A percentile compares a stretch with the other conserved stretches of the same genome.
Evolutionary conservation across 2,888 invertebrate species (phyloP).

Genomic region (Sycophila texana): DNA sequence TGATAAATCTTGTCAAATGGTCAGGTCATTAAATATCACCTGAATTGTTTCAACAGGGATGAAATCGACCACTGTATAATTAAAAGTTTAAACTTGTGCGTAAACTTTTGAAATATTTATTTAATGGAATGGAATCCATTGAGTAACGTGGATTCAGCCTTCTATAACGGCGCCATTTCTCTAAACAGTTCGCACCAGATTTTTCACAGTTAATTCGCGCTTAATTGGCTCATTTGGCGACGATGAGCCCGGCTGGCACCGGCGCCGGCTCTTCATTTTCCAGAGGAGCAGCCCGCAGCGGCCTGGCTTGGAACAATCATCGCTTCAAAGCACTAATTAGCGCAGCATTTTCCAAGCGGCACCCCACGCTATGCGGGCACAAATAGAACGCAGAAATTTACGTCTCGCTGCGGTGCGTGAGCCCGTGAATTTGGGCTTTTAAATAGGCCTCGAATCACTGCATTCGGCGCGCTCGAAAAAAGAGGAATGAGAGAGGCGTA

Average conservation of each 20-base stretch:
- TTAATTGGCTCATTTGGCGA: constrained; percentile 42
- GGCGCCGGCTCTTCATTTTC: background rate
- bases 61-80: background rate
- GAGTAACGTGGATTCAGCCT: background rate
- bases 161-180: background rate
- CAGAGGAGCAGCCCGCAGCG: constrained; percentile 33
- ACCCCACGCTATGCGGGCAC: constrained; percentile 49
- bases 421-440: constrained; percentile 31
- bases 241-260: background rate
- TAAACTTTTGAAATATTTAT: background rate
- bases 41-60: too few species aligned
- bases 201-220: constrained; percentile 42
- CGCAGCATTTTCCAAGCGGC: constrained; percentile 64
- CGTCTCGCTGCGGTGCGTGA: constrained; percentile 13
- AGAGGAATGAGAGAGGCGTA: constrained; percentile 36
- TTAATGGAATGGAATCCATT: background rate
- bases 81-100: background rate
- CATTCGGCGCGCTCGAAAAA: background rate
- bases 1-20: too few species aligned
- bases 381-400: constrained; percentile 54
- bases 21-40: too few species aligned
- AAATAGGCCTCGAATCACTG: constrained; percentile 16
- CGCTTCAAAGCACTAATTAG: constrained; percentile 68
- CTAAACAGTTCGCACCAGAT: constrained; percentile 17
- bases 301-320: constrained; percentile 58